These are phyloP conservation scores for Hololepta plana DNA, from an alignment of 2,888 invertebrate genomes.

Conservation along the genomic window DNA sequence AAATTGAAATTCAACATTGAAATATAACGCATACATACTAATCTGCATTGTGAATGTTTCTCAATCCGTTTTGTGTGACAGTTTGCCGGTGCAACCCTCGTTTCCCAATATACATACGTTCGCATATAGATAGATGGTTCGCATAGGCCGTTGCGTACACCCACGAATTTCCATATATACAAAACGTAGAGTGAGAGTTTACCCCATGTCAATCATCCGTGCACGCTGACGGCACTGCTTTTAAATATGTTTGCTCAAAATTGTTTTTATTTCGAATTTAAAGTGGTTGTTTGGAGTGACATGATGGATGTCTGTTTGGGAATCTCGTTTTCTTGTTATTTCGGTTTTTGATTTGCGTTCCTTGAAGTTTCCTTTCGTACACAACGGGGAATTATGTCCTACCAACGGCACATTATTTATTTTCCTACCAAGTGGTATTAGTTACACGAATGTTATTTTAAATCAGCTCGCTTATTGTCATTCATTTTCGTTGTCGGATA, in stretches of 20 bases:
- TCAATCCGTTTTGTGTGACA: constrained; percentile 21
- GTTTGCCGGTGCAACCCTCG: constrained; percentile 19
- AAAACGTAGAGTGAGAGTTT: too few relatives aligned
- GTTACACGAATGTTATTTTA: too few relatives aligned
- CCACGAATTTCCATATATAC: constrained; percentile 20
- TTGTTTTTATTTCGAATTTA: constrained; percentile 30
- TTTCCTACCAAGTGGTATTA: too few relatives aligned
- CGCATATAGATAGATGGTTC: constrained; percentile 24
- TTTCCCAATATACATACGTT: constrained; percentile 21
- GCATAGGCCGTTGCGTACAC: too few relatives aligned
- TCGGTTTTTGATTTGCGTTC: constrained; percentile 26
- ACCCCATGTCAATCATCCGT: constrained; percentile 27
- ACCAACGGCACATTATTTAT: too few relatives aligned
- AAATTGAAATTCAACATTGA: constrained; percentile 12
- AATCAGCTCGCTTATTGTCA: too few relatives aligned
- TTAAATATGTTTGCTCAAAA: constrained; percentile 29
- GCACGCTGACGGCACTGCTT: constrained; percentile 24
- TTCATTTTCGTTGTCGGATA: too few relatives aligned
- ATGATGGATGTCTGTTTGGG: constrained; percentile 26
- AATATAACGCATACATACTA: constrained; percentile 14
- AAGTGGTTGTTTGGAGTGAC: constrained; percentile 26
- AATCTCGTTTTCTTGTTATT: constrained; percentile 26
- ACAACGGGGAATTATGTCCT: too few relatives aligned
- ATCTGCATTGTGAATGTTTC: constrained; percentile 20
- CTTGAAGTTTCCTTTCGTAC: too few relatives aligned